These are phyloP conservation scores for Pterobdella sp. DNA, from an alignment of 2,888 invertebrate genomes.

Conservation along the genomic window DNA sequence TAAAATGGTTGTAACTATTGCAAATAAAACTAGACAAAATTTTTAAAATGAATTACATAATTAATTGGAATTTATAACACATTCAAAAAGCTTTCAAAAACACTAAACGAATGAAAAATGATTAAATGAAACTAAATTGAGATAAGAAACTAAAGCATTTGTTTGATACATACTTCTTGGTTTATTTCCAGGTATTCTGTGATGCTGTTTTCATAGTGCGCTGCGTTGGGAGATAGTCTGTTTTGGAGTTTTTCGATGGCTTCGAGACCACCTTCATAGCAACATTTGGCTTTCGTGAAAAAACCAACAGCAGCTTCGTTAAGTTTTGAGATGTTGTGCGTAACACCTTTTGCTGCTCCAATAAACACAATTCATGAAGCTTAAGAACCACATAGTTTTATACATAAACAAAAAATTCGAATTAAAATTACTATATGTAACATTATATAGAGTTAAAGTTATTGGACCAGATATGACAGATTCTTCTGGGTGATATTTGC, in stretches of 20 bases:
- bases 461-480: background rate
- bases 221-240: background rate
- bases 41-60: too few relatives aligned
- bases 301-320: background rate
- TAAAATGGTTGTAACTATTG: too few relatives aligned
- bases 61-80: too few relatives aligned
- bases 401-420: background rate
- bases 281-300: background rate
- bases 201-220: background rate
- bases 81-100: too few relatives aligned
- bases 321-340: background rate
- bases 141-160: too few relatives aligned
- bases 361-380: background rate
- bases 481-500: background rate
- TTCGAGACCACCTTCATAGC: background rate
- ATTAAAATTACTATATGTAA: background rate
- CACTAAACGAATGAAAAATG: too few relatives aligned
- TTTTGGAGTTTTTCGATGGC: background rate
- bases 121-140: too few relatives aligned
- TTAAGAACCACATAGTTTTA: background rate
- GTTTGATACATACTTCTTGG: too few relatives aligned
- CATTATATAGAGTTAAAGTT: background rate
- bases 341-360: background rate
- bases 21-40: too few relatives aligned
- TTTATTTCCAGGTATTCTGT: too few relatives aligned